Evolutionary conservation across 2,113 vertebrate genomes (phyloP), one percentile per base, ranked within the genome.

Genomic region (Toxostoma redivivum): DNA sequence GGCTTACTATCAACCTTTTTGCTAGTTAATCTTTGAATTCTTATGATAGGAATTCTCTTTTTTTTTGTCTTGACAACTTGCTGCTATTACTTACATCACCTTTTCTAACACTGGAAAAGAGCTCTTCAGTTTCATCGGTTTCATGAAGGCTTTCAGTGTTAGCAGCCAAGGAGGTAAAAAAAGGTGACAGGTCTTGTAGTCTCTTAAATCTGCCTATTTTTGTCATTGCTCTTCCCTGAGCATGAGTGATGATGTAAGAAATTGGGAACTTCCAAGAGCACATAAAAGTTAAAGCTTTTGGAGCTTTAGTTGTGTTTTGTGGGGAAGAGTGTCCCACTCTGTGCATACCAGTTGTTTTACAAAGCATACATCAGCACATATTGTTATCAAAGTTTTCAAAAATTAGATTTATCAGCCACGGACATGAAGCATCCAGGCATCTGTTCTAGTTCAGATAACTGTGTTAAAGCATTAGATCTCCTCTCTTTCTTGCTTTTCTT

Each of bases 1-100:
- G 18, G 31, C 53, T 50, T 69, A 5, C 19, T 67, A 0, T 33
- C 58, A 31, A 3, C 17, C 20, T 25, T 56, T 53, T 74, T 60
- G 4, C 31, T 42, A 27, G 11, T 30, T 50, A 9, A 17, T 66
- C 17, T 33, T 71, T 21, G n/a, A 33, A 22, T 81, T 40, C 4
- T 33, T 56, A 5, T 1, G 4, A 10, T 24, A 11, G 0, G 0
- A 30, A 71, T 78, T 56, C 4, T 60, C 4, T 38, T 2, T 22
- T 53, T 44, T 30, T 12, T 54, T 8, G 2, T 14, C 31, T 30
- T 33, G 24, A 37, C 37, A 45, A 7, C 37, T 28, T 60, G 20
- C n/a, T 91, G 60, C 19, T 4, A 0, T 66, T 53, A 7, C 37
- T 66, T 80, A 4, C 4, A 12, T 71, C 30, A 1, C 0, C 0